phyloP scores from a whole-genome alignment of 2,888 invertebrate species.

The Parnassius smintheus region DNA sequence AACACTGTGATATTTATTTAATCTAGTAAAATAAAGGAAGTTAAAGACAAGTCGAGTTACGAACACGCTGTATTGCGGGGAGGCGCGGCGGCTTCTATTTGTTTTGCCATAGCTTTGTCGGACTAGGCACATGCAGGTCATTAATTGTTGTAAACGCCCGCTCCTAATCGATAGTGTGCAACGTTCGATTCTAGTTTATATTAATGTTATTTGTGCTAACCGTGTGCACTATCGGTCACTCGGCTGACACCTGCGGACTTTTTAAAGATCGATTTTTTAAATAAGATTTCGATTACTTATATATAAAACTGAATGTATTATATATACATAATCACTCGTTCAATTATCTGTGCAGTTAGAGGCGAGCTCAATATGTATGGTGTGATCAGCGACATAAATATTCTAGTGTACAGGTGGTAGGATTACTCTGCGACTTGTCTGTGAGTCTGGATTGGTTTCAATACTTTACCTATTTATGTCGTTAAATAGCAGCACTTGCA shows the following conservation, averaged over 20 bases:
- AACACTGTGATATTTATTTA: no score
- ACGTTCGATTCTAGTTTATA: constrained; percentile 80
- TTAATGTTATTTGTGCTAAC: constrained; percentile 79
- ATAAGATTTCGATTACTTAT: background rate
- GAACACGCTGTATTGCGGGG: constrained; percentile 63
- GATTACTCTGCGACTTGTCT: no score
- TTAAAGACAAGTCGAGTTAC: constrained; percentile 34
- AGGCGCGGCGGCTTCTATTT: constrained; percentile 76
- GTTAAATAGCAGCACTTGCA: no score
- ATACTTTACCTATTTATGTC: no score
- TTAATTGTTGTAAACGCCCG: constrained; percentile 80
- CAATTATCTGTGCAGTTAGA: no score
- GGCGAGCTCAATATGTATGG: no score
- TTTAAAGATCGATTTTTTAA: background rate
- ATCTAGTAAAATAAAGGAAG: constrained; percentile 25
- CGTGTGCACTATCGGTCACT: constrained; percentile 40
- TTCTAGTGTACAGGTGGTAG: no score
- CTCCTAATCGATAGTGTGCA: constrained; percentile 78
- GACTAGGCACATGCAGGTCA: constrained; percentile 79
- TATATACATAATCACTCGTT: no score
- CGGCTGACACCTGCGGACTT: constrained; percentile 12
- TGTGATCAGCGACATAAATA: no score
- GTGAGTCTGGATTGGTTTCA: no score
- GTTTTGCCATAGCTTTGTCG: constrained; percentile 80
- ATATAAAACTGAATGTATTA: no score